Base-by-base conservation (phyloP, 2,888 invertebrate genomes). In the Crossocerus cetratus region DNA sequence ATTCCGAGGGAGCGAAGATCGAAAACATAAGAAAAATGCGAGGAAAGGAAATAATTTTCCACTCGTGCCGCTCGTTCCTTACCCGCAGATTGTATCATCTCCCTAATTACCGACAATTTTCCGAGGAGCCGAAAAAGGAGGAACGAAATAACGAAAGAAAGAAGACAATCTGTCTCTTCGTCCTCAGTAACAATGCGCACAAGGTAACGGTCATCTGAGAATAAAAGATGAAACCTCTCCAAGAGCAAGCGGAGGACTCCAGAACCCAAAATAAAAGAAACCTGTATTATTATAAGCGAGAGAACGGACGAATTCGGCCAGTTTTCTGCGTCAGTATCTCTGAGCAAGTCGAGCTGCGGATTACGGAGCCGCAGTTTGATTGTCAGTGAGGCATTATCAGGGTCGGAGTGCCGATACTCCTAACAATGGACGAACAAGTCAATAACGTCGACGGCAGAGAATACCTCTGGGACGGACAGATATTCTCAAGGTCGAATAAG, bases 401-500 rank as follows among this genome's bases (percentile, higher is more conserved):
- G 32, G 32, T 32, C 32, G 8, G 32, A 32, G 11, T 8, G 5
- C 32, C 32, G 32, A 32, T 5, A 11, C 8, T 32, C 8, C 8
- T 32, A 32, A 32, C 32, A 32, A 32, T 32, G 32, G 32, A 32
- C 32, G 32, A 32, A 3, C 32, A 32, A 32, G 32, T 32, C 32
- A 32, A 32, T 32, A 32, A 32, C 8, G 32, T 32, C 32, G 32
- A 32, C 32, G 32, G 2, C 32, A 32, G 11, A 32, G 8, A 32
- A 32, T 32, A 32, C 8, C 32, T 2, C 32, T 32, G 5, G 32
- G 5, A 2, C 5, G 11, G 32, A 1, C 11, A 32, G 8, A 32
- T 11, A 32, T 64, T 63, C 58, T 5, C 64, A 68, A 65, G 76
- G 66, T 78, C 75, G 81, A 80, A 80, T 76, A 81, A 80, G 78